Conservation (phyloP, 1,140 invertebrate species). For the Drosophila willistoni region DNA sequence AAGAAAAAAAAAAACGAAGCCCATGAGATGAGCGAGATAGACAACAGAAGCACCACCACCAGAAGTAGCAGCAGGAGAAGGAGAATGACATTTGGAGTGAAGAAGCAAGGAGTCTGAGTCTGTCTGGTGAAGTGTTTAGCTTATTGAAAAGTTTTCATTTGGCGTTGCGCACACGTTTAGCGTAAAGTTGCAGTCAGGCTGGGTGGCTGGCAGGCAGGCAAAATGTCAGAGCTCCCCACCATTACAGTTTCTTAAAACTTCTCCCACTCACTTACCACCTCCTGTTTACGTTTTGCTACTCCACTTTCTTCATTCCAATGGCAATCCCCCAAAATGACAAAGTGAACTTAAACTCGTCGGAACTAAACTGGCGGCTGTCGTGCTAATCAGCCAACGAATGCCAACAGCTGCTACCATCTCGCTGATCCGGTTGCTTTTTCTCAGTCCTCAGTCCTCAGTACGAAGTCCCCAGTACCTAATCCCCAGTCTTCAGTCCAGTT, state of each 20-base stretch:
- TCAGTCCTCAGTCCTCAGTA: too few relatives aligned
- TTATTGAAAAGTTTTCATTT: constrained; percentile 77
- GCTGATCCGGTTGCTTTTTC: background rate
- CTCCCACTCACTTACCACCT: background rate
- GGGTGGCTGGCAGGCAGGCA: background rate
- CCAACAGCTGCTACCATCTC: constrained; percentile 29
- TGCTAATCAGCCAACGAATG: constrained; percentile 65
- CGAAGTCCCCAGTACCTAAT: too few relatives aligned
- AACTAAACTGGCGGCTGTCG: constrained; percentile 44
- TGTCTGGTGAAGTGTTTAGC: constrained; percentile 66
- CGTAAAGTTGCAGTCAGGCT: constrained; percentile 44
- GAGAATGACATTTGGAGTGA: background rate
- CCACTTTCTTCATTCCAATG: constrained; percentile 20
- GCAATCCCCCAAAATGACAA: constrained; percentile 50
- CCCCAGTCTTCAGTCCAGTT: too few relatives aligned
- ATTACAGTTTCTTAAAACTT: background rate
- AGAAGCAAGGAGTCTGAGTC: constrained; percentile 12
- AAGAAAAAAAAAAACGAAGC: too few relatives aligned
- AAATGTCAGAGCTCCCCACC: constrained; percentile 10
- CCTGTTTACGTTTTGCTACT: background rate
- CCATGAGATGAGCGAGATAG: constrained; percentile 1
- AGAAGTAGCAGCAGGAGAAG: background rate
- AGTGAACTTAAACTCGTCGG: constrained; percentile 45
- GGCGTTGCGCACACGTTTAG: constrained; percentile 52
- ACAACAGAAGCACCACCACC: constrained; percentile 1